Evolutionary conservation across 2,888 invertebrate species (phyloP).

Genomic region (Ennomos fuscantarius): DNA sequence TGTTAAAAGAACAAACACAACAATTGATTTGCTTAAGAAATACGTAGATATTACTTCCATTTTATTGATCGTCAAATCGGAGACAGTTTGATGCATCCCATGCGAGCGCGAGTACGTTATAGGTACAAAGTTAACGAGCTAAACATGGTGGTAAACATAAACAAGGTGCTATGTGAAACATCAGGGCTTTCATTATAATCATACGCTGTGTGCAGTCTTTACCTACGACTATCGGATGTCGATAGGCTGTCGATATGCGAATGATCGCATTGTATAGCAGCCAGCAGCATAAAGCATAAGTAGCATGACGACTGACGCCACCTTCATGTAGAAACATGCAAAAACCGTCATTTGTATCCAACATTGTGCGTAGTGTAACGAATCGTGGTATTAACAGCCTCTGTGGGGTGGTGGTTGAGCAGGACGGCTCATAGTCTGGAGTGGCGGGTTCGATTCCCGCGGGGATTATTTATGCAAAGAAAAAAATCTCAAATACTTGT

Average conservation of each 20-base stretch:
- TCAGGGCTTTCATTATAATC: slow-evolving; percentile 36
- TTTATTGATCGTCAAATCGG: slow-evolving; percentile 7
- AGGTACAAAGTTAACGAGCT: slow-evolving; percentile 25
- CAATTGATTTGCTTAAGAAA: background rate
- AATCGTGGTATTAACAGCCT: slow-evolving; percentile 27
- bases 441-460: too few species aligned
- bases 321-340: slow-evolving; percentile 22
- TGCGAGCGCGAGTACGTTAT: slow-evolving; percentile 19
- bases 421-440: too few species aligned
- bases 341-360: slow-evolving; percentile 20
- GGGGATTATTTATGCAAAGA: too few species aligned
- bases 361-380: slow-evolving; percentile 25
- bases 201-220: slow-evolving; percentile 30
- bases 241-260: slow-evolving; percentile 18
- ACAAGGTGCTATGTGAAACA: slow-evolving; percentile 30
- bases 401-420: too few species aligned
- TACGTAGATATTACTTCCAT: background rate
- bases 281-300: background rate
- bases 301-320: slow-evolving; percentile 24
- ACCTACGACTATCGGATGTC: slow-evolving; percentile 30
- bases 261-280: slow-evolving; percentile 22
- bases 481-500: too few species aligned
- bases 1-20: too few species aligned
- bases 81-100: slow-evolving; percentile 21
- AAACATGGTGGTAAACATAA: slow-evolving; percentile 38